A percentile compares a stretch with the other conserved stretches of the same genome.
These are phyloP conservation scores for Stenodema calcarata DNA, from an alignment of 2,888 invertebrate genomes.

Conservation along the genomic window DNA sequence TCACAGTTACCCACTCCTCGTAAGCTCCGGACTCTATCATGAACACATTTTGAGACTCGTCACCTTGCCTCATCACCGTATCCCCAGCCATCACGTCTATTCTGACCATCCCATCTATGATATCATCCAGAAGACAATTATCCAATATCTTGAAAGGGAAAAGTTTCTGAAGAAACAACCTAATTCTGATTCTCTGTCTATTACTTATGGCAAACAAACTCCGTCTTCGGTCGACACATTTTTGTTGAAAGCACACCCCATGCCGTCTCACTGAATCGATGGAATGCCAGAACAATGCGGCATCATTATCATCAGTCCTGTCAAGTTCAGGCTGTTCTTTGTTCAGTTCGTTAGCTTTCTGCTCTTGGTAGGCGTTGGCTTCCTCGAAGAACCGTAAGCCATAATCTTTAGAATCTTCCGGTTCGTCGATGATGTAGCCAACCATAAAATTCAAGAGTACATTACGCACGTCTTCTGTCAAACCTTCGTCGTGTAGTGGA, in stretches of 20 bases:
- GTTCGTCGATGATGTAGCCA: conserved; percentile 3
- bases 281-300: background rate
- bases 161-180: background rate
- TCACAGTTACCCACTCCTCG: background rate
- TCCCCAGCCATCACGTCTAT: background rate
- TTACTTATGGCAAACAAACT: background rate
- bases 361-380: background rate
- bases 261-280: background rate
- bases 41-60: conserved; percentile 7
- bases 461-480: background rate
- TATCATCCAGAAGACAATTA: background rate
- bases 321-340: background rate
- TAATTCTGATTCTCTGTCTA: background rate
- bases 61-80: conserved; percentile 20
- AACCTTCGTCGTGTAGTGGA: background rate
- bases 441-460: background rate
- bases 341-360: background rate
- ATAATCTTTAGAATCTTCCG: background rate
- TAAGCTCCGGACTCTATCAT: conserved; percentile 26
- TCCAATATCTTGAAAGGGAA: conserved; percentile 26
- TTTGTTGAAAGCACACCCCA: background rate
- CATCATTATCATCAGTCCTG: background rate
- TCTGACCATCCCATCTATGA: background rate
- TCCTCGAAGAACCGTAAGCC: background rate
- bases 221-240: background rate